Conservation (phyloP, 2,113 vertebrate species). For the Ascaphus truei region DNA sequence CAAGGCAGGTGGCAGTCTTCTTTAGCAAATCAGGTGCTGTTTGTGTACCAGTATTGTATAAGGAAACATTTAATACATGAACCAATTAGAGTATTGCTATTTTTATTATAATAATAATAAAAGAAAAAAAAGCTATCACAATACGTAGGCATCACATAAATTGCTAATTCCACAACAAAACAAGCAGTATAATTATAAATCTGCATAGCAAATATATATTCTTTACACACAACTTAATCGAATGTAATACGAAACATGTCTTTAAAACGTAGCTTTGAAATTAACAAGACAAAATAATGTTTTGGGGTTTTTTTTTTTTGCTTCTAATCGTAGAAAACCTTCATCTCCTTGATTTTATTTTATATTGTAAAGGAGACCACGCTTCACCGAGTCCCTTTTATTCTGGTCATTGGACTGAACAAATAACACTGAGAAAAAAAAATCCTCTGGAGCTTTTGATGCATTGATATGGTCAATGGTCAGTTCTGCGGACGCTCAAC, state of each 20-base stretch:
- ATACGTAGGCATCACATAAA: no score
- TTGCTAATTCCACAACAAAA: conserved; percentile 2
- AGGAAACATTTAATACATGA: no score
- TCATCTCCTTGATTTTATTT: conserved; percentile 59
- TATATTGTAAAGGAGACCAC: conserved; percentile 51
- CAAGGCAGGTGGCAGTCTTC: no score
- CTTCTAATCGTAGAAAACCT: conserved; percentile 46
- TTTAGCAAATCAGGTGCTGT: no score
- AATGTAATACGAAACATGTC: conserved; percentile 48
- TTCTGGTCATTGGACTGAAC: conserved; percentile 60
- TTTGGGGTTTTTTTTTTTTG: conserved; percentile 40
- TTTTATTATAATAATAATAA: no score
- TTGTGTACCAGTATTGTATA: no score
- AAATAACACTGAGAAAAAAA: conserved; percentile 49
- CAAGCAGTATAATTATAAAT: conserved; percentile 62
- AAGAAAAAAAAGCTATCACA: no score
- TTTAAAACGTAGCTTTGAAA: conserved; percentile 60
- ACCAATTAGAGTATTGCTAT: no score
- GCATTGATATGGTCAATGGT: conserved; percentile 56
- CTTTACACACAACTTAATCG: conserved; percentile 29
- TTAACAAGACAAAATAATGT: conserved; percentile 54
- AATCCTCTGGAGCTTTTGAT: conserved; percentile 51
- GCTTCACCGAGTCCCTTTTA: conserved; percentile 62
- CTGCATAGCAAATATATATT: conserved; percentile 65
- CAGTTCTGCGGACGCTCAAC: conserved; percentile 43